Base-by-base conservation (phyloP, 2,797 vertebrate species). In the Lithobates pipiens region DNA sequence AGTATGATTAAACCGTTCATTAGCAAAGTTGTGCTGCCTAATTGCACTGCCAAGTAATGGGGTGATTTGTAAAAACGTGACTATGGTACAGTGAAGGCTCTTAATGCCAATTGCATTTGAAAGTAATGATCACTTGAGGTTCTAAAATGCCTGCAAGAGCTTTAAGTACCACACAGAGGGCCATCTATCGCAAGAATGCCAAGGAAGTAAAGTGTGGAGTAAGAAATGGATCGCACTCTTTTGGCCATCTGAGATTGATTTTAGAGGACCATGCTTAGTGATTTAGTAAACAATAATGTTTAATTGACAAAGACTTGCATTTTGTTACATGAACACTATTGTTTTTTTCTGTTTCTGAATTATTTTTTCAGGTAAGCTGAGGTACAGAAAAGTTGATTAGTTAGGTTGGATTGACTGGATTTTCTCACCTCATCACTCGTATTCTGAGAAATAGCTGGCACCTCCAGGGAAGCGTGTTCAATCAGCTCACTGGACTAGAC, bases 21-120 rank as follows among this genome's bases (percentile, higher is more conserved):
- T 94, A 93, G 82, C 86, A 88, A 92, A 90, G 82, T 91, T 93
- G 91, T 92, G 89, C 85, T 82, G 76, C 76, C 83, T 93, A 92
- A 93, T 93, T 92, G 90, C 91, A 89, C 80, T 90, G 89, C 88
- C 88, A 93, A 94, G 92, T 91, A 93, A 93, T 92, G 90, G 88
- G 91, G 91, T 90, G 89, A 91, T 92, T 90, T 90, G 85, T 89
- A 92, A 91, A 92, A 0, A 93, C 92, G 92, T 92, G 90, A 90
- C 90, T 88, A 77, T 70, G 80, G 76, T 91, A 84, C 91, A 94
- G 94, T 92, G 89, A 89, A 88, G 21, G 91, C 90, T 94, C 92
- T 92, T 92, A 93, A 92, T 85, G 89, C 89, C 81, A 90, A 87
- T 89, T 93, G 91, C 90, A 90, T 85, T 84, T 85, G 82, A 91